phyloP scores from a whole-genome alignment of 2,888 invertebrate species.

The Pristionchus arcanus region DNA sequence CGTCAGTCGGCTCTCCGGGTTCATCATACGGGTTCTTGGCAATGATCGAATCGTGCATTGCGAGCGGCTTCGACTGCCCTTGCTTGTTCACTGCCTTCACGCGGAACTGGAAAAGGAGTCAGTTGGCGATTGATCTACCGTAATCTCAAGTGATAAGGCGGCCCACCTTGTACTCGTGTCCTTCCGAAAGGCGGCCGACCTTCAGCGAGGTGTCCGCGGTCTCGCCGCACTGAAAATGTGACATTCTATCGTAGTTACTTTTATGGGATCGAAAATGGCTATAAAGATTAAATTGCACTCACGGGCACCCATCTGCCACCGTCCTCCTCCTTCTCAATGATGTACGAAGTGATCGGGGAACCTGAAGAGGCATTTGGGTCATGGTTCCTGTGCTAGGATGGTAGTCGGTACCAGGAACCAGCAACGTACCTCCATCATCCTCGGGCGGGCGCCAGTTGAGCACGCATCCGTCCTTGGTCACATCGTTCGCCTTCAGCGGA shows the following conservation, averaged over 20 bases:
- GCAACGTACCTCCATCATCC: constrained; percentile 89
- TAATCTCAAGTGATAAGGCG: not conserved
- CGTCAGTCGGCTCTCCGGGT: constrained; percentile 79
- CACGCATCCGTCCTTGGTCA: constrained; percentile 91
- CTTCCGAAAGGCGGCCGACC: constrained; percentile 90
- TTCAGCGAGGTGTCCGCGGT: constrained; percentile 76
- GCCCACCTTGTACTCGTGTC: constrained; percentile 89
- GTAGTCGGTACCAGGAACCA: not conserved
- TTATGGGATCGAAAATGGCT: not conserved
- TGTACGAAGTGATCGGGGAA: constrained; percentile 91
- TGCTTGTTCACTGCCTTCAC: constrained; percentile 94
- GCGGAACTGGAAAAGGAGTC: constrained; percentile 84
- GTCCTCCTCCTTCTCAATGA: constrained; percentile 88
- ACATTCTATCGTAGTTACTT: not conserved
- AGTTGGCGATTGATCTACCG: constrained; percentile 11
- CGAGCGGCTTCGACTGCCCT: constrained; percentile 91
- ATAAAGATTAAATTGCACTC: not conserved
- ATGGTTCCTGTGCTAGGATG: not conserved
- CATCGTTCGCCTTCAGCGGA: constrained; percentile 89
- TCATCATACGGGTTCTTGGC: constrained; percentile 91
- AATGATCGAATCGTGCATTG: constrained; percentile 84
- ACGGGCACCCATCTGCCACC: constrained; percentile 79
- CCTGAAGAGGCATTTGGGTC: constrained; percentile 83
- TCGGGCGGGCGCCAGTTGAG: constrained; percentile 95
- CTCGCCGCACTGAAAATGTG: constrained; percentile 74